Base-by-base conservation (phyloP, 2,888 invertebrate species). In the Eupithecia pulchellata region DNA sequence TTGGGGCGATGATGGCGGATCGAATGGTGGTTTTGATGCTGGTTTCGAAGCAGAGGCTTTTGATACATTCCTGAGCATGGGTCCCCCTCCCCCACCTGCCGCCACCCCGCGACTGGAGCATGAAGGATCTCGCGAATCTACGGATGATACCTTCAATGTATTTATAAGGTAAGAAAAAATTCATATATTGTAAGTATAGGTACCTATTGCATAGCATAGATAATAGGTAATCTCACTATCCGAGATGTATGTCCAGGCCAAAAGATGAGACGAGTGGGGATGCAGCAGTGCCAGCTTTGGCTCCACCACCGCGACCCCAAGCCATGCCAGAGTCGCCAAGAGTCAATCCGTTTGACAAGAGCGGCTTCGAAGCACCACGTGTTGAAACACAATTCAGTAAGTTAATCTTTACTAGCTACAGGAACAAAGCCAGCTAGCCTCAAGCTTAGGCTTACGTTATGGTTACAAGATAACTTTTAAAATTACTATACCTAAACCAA, bases 1-100 rank as follows among this genome's bases (percentile, higher is more conserved):
- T 1, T 93, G 93, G 93, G 86, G 92, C 58, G 88, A 91, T 8
- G 89, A 86, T 79, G 9, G 91, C 90, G 14, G 85, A 82, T 27
- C 84, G 69, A 58, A 89, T 89, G 70, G 96, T 95, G 73, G 27
- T 96, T 95, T 74, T 96, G 95, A 69, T n/a, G 96, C 95, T 1
- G 97, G 97, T 64, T 97, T 96, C 64, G 95, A 94, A 68, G 96
- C 97, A 66, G 97, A 97, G 76, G 96, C 96, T 0, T 97, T 97
- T 82, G 98, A 98, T 82, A 96, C 96, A 0, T 98, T 98, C 89
- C 93, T 98, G 68, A 96, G 96, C 27, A 95, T 98, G 95, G 96
- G 96, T 69, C 97, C 97, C 63, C 97, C 98, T 0, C 96, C 95
- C 0, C 95, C 95, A 1, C 96, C 96, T 71, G 95, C 95, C 72